These are phyloP conservation scores for Calliphora vicina DNA, from an alignment of 1,140 invertebrate genomes.

Conservation along the genomic window DNA sequence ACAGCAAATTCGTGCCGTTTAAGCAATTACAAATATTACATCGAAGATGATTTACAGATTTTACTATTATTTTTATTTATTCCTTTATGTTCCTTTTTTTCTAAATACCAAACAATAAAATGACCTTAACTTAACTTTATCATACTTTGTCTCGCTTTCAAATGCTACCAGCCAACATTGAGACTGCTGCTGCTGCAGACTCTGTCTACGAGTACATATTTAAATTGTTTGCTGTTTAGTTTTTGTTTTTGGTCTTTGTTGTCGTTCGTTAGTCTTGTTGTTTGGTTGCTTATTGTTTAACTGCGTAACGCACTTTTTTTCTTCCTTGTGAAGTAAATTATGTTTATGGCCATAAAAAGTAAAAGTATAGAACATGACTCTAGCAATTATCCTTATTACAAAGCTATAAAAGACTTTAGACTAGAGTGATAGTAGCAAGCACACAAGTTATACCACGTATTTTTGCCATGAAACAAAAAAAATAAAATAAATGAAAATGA, in stretches of 20 bases:
- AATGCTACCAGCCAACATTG: not conserved
- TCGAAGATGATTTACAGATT: slow-evolving; percentile 40
- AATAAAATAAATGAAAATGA: not conserved
- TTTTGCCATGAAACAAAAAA: not conserved
- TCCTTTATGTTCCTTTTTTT: not conserved
- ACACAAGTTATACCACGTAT: not conserved
- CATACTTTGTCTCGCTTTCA: not conserved
- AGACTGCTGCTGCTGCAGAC: not conserved
- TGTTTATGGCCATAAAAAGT: slow-evolving; percentile 33
- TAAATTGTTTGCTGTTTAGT: no score
- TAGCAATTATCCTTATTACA: slow-evolving; percentile 42
- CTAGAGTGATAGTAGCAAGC: not conserved
- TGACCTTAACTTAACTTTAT: slow-evolving; percentile 29
- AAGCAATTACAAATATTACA: slow-evolving; percentile 39
- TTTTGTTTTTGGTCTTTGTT: not conserved
- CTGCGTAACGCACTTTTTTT: slow-evolving; percentile 19
- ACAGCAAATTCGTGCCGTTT: not conserved
- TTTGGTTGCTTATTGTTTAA: not conserved
- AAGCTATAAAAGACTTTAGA: slow-evolving; percentile 25
- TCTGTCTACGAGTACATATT: not conserved
- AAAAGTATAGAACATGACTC: slow-evolving; percentile 35
- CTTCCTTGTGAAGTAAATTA: not conserved
- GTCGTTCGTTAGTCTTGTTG: not conserved
- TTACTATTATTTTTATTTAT: not conserved
- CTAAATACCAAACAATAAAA: not conserved